These are phyloP conservation scores for Paraplagusia blochii DNA, from an alignment of 2,113 vertebrate species.

Conservation along the genomic window DNA sequence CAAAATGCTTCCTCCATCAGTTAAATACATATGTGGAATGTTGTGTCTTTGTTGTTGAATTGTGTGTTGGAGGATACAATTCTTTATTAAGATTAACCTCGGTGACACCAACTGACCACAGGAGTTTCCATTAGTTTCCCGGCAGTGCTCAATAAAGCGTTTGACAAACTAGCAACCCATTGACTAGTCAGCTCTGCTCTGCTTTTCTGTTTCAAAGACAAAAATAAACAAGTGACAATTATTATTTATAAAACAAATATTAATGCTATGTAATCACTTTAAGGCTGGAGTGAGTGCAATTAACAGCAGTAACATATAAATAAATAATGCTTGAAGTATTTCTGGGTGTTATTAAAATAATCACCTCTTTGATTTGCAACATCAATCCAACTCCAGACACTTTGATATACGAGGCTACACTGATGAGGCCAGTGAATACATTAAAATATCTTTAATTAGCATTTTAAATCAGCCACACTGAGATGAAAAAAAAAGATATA, in stretches of 20 bases:
- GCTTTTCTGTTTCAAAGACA: slow-evolving; percentile 6
- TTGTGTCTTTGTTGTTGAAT: no score
- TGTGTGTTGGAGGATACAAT: no score
- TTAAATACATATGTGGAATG: no score
- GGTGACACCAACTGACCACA: no score
- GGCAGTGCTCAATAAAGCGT: no score
- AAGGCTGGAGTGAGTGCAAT: slow-evolving; percentile 62
- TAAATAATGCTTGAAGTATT: neutral
- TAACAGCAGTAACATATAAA: slow-evolving; percentile 53
- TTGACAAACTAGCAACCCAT: no score
- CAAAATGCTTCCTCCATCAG: no score
- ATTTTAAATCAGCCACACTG: slow-evolving; percentile 76
- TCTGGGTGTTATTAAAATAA: slow-evolving; percentile 73
- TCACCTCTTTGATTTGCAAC: slow-evolving; percentile 79
- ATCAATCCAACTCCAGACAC: slow-evolving; percentile 79
- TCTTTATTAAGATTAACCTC: no score
- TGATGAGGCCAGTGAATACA: slow-evolving; percentile 78
- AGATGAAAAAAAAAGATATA: slow-evolving; percentile 75
- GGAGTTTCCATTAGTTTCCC: no score
- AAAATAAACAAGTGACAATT: neutral
- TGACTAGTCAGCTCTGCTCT: neutral
- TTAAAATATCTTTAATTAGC: slow-evolving; percentile 83
- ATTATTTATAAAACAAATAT: neutral
- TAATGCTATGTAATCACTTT: slow-evolving; percentile 40
- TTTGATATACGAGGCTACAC: slow-evolving; percentile 79